Conservation (phyloP, 2,888 invertebrate species). For the Hetaerina titia region DNA sequence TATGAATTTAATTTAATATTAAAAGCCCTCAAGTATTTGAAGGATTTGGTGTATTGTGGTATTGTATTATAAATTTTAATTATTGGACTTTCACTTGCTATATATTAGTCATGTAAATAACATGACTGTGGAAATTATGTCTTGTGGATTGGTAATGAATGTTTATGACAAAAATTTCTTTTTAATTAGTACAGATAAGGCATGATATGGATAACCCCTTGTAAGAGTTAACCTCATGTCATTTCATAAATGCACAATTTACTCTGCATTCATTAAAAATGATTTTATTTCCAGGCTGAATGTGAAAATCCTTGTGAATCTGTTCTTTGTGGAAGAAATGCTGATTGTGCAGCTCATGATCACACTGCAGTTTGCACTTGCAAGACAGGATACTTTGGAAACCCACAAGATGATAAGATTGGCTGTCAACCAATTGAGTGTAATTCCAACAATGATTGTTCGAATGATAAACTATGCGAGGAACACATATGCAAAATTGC, state of each 20-base stretch:
- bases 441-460: conserved; percentile 84
- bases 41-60: too few relatives aligned
- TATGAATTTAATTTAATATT: too few relatives aligned
- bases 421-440: conserved; percentile 92
- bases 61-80: too few relatives aligned
- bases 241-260: background rate
- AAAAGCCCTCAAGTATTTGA: too few relatives aligned
- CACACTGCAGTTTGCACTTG: conserved; percentile 89
- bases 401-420: conserved; percentile 85
- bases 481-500: conserved; percentile 91
- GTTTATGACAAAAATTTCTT: background rate
- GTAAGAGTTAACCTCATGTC: too few relatives aligned
- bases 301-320: conserved; percentile 88
- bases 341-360: conserved; percentile 86
- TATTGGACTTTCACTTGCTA: too few relatives aligned
- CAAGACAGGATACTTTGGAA: conserved; percentile 87
- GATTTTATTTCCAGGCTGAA: conserved; percentile 78
- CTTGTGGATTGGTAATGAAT: background rate
- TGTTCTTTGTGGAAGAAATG: conserved; percentile 88
- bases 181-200: background rate
- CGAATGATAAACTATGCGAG: conserved; percentile 90
- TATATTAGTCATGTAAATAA: too few relatives aligned
- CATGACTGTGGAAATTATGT: too few relatives aligned
- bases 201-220: too few relatives aligned
- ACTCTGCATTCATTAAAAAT: background rate